These are phyloP conservation scores for Myotis brandtii DNA, from an alignment of 2,113 vertebrate species.

Conservation along the genomic window DNA sequence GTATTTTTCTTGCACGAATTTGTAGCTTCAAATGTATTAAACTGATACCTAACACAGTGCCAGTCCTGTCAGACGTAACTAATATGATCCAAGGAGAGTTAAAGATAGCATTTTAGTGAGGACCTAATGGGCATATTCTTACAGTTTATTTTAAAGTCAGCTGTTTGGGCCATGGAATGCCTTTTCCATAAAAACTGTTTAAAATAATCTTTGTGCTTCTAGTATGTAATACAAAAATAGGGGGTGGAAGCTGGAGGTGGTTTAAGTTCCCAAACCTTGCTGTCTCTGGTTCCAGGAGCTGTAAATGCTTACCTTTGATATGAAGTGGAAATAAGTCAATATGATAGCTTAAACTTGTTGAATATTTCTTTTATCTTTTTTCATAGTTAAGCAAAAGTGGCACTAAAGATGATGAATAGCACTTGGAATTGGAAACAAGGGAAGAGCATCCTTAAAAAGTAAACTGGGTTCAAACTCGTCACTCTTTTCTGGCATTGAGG, in stretches of 20 bases:
- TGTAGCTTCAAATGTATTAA: neutral
- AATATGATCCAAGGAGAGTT: neutral
- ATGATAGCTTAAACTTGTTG: conserved; percentile 64
- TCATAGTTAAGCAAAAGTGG: conserved; percentile 96
- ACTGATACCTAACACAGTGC: neutral
- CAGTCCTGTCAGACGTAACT: neutral
- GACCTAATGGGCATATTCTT: neutral
- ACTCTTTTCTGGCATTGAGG: conserved; percentile 71
- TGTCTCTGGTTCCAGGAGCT: conserved; percentile 49
- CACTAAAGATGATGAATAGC: conserved; percentile 94
- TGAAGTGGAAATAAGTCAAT: conserved; percentile 68
- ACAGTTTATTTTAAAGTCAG: neutral
- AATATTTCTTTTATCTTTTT: conserved; percentile 79
- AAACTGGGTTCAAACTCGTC: conserved; percentile 77
- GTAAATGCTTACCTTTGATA: conserved; percentile 47
- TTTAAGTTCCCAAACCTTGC: neutral
- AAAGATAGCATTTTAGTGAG: neutral
- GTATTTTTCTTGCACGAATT: neutral
- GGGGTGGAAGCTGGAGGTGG: neutral
- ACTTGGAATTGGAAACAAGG: conserved; percentile 72
- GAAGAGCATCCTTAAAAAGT: conserved; percentile 78
- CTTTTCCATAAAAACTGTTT: neutral
- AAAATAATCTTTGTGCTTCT: conserved; percentile 17
- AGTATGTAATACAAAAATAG: neutral
- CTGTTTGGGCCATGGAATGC: neutral